phyloP scores from a whole-genome alignment of 2,113 vertebrate genomes.

The Loxodonta africana region DNA sequence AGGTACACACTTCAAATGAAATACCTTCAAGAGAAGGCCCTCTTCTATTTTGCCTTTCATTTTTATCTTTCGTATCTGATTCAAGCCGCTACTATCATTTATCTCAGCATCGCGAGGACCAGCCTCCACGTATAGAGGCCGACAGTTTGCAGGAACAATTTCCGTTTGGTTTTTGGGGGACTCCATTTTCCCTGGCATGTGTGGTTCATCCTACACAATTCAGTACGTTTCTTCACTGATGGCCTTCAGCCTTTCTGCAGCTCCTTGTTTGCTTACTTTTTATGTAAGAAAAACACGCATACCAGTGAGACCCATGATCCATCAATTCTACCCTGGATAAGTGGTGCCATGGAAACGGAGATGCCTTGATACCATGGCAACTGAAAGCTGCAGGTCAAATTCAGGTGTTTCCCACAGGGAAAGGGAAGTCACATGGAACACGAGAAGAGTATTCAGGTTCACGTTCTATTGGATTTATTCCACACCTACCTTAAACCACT shows the following conservation, averaged over 20 bases:
- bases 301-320: not conserved
- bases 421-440: not conserved
- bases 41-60: no score
- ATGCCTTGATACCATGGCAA: conserved; percentile 57
- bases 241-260: not conserved
- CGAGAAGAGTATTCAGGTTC: not conserved
- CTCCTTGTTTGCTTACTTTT: not conserved
- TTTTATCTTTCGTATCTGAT: rapidly evolving
- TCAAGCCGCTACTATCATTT: rapidly evolving
- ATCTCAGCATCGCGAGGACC: not conserved
- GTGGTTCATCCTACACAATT: not conserved
- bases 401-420: not conserved
- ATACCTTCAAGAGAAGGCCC: rapidly evolving
- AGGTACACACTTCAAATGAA: not conserved
- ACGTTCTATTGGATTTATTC: not conserved
- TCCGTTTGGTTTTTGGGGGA: rapidly evolving
- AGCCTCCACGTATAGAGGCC: not conserved
- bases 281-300: not conserved
- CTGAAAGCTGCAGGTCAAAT: not conserved
- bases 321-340: not conserved
- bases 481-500: not conserved
- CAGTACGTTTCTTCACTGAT: rapidly evolving
- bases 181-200: not conserved
- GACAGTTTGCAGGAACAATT: not conserved
- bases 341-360: conserved; percentile 61